Evolutionary conservation across 35 echinoderm and acorn worm species (phyloP), one percentile per base, ranked within the genome.

Genomic region (Apostichopus japonicus): DNA sequence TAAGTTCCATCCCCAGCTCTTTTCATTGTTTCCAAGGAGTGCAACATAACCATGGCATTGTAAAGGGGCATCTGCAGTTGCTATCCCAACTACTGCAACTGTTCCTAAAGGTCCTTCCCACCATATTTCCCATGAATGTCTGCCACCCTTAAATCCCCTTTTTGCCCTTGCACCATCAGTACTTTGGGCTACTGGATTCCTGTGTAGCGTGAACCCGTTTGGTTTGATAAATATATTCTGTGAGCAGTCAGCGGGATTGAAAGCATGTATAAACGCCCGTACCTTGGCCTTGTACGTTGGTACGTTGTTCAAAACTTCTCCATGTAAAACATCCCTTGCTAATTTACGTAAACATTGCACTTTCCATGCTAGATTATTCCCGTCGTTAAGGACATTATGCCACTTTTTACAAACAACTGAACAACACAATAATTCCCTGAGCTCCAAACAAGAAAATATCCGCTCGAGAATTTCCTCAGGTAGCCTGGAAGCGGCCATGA

Each of bases 1-100:
- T 65, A 99, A 93, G 79, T 99, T 99, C 97, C 97, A 99, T 54
- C 97, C 97, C 97, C 97, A 99, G 67, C 95, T 96, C 80, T 99
- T 93, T 70, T 99, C 97, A 83, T 99, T 96, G 79, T 93, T 96
- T n/a, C 97, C 97, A 17, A 99, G 93, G 55, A 99, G 75, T 22
- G 93, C 93, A 17, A 96, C 93, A 92, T 96, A 99, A n/a, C 95
- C 97, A 70, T 94, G 97, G 25, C 97, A 99, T 75, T 99, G 97
- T 92, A 99, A 92, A 19, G 97, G 91, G 16, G 97, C 97, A 86
- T 96, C 89, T 78, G 91, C 93, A 19, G 97, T 99, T n/a, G 97
- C 97, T 76, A 99, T 93, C 19, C 97, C 97, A 0, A 99, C 94
- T 14, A 99, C 97, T 8, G 97, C 97, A 75, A 99, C 97, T 13